Evolutionary conservation across 2,797 vertebrate species (phyloP), one percentile per base, ranked within the genome.

Genomic region (Pteropus rufus): DNA sequence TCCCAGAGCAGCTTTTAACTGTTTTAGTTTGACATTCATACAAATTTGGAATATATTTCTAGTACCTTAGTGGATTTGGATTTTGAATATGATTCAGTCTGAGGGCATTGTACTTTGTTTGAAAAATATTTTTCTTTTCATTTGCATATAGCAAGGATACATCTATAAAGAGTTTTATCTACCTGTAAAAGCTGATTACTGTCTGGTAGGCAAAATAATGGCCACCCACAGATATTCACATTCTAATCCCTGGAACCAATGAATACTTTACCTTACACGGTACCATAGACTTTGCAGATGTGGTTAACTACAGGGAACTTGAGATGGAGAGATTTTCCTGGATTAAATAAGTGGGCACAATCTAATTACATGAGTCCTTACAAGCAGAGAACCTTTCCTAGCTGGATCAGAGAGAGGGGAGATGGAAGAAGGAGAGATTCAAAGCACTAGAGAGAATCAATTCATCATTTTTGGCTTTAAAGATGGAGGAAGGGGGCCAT

Each of bases 81-180:
- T 75, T 91, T 73, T 81, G 34, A 83, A 8, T 70, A 36, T 93
- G 67, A 54, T 54, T 93, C 58, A 75, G 18, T 69, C 29, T 67
- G 64, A 60, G 7, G 34, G 1, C 4, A 44, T 0, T 26, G 23
- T 52, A 46, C 26, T 29, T 76, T n/a, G 69, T 91, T 75, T 90
- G n/a, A 73, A 85, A 89, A 73, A 65, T 75, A 49, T 15, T 91
- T 95, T 89, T n/a, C 76, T 88, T 92, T 92, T 64, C 24, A 84
- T 83, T 89, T 83, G 69, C 24, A 64, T 54, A n/a, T 64, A 44
- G n/a, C 24, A 64, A 83, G 15, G 4, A 39, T 36, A 44, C 54
- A 54, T n/a, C 39, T 79, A 31, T 62, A 75, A 34, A 41, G 54
- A 82, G 26, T 76, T 82, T 86, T 82, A 54, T 76, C 21, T 73